Conservation (phyloP, 1,140 invertebrate species). For the Listronotus oregonensis region DNA sequence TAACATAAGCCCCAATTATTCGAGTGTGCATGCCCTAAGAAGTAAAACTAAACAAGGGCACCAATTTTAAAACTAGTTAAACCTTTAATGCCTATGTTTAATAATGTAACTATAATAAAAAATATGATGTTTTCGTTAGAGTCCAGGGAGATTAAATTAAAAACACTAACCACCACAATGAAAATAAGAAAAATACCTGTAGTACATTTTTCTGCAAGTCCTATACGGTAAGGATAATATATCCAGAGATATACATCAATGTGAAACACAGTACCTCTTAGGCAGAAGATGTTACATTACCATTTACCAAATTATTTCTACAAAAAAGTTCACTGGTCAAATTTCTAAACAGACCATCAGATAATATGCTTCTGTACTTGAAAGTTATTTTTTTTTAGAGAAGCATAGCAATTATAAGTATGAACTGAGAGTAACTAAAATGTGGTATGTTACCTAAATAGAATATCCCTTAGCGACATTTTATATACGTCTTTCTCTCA, state of each 20-base stretch:
- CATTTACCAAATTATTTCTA: conserved; percentile 9
- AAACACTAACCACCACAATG: conserved; percentile 5
- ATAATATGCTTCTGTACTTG: neutral
- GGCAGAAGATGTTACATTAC: conserved; percentile 7
- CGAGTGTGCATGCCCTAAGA: too few relatives aligned
- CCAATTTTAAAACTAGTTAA: too few relatives aligned
- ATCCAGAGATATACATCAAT: conserved; percentile 6
- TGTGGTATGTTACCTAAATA: conserved; percentile 5
- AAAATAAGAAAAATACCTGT: conserved; percentile 13
- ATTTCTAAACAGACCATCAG: too few relatives aligned
- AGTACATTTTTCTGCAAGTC: conserved; percentile 26
- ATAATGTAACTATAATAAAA: too few relatives aligned
- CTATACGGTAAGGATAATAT: conserved; percentile 18
- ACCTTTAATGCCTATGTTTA: too few relatives aligned
- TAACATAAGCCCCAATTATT: too few relatives aligned
- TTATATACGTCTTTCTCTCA: neutral
- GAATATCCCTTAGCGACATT: conserved; percentile 12
- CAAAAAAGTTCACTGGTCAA: conserved; percentile 1
- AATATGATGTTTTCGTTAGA: too few relatives aligned
- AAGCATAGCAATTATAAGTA: neutral
- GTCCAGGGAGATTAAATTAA: too few relatives aligned
- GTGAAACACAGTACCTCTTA: conserved; percentile 3
- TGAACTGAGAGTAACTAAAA: neutral
- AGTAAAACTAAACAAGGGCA: too few relatives aligned
- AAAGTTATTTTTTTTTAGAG: neutral